phyloP scores from a whole-genome alignment of 2,888 invertebrate genomes.

The Plagodis pulveraria region DNA sequence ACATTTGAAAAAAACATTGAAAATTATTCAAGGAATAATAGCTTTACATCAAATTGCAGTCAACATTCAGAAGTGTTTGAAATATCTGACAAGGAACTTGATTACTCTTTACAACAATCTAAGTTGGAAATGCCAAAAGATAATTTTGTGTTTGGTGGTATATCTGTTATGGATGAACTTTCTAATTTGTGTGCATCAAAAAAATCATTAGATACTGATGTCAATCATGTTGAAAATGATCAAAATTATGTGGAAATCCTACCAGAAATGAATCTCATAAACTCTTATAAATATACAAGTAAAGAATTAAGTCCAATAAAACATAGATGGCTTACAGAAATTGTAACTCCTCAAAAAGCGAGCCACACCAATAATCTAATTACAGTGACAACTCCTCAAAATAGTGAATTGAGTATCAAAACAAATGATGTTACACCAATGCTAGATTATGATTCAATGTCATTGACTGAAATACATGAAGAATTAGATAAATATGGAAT shows the following conservation, averaged over 20 bases:
- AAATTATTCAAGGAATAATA: slow-evolving; percentile 19
- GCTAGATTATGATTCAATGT: slow-evolving; percentile 83
- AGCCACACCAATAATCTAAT: slow-evolving; percentile 29
- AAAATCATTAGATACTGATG: slow-evolving; percentile 23
- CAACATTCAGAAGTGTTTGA: slow-evolving; percentile 60
- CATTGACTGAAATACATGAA: slow-evolving; percentile 82
- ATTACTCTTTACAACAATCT: slow-evolving; percentile 83
- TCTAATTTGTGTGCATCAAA: slow-evolving; percentile 30
- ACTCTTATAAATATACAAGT: slow-evolving; percentile 1
- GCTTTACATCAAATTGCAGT: slow-evolving; percentile 43
- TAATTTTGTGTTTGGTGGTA: slow-evolving; percentile 53
- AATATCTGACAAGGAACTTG: slow-evolving; percentile 86
- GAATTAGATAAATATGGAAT: slow-evolving; percentile 87
- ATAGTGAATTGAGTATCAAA: slow-evolving; percentile 79
- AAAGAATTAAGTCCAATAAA: slow-evolving; percentile 47
- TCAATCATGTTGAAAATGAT: slow-evolving; percentile 11
- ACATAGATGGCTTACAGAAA: slow-evolving; percentile 40
- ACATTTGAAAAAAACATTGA: slow-evolving; percentile 1
- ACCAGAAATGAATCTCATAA: slow-evolving; percentile 3
- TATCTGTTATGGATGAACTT: slow-evolving; percentile 53
- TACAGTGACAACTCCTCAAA: slow-evolving; percentile 62
- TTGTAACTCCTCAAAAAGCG: slow-evolving; percentile 40
- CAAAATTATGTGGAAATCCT: not conserved
- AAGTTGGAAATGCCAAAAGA: slow-evolving; percentile 42
- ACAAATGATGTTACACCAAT: slow-evolving; percentile 84